phyloP scores from a whole-genome alignment of 2,888 invertebrate genomes.

The Agriopis leucophaearia region DNA sequence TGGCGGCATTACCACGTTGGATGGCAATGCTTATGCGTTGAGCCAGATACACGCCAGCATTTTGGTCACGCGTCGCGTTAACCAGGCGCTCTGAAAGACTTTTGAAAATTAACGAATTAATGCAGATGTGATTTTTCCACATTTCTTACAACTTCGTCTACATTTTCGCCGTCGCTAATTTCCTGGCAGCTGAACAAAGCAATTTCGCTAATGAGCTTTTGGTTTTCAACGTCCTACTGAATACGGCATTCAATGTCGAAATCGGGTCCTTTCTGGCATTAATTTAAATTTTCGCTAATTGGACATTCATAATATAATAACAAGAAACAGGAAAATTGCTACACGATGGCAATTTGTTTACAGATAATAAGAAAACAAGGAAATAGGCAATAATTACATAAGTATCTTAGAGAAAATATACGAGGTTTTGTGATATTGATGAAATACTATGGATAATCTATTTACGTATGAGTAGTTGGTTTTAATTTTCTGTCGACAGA shows the following conservation, averaged over 20 bases:
- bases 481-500: no score
- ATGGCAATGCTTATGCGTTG: no score
- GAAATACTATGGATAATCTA: not conserved
- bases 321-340: slow-evolving; percentile 35
- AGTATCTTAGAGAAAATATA: not conserved
- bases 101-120: no score
- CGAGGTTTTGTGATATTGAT: not conserved
- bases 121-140: not conserved
- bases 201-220: slow-evolving; percentile 54
- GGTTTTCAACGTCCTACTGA: slow-evolving; percentile 46
- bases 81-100: no score
- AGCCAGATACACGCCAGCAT: no score
- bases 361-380: not conserved
- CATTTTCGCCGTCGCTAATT: slow-evolving; percentile 38
- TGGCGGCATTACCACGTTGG: no score
- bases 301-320: slow-evolving; percentile 44
- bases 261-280: slow-evolving; percentile 45
- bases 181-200: slow-evolving; percentile 45
- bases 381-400: slow-evolving; percentile 15
- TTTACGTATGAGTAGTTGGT: not conserved
- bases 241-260: slow-evolving; percentile 33
- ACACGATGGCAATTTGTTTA: slow-evolving; percentile 25
- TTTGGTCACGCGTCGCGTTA: no score
- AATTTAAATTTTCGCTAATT: slow-evolving; percentile 54
- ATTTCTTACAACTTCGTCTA: slow-evolving; percentile 24